Base-by-base conservation (phyloP, 1,140 invertebrate genomes). In the Maconellicoccus hirsutus region DNA sequence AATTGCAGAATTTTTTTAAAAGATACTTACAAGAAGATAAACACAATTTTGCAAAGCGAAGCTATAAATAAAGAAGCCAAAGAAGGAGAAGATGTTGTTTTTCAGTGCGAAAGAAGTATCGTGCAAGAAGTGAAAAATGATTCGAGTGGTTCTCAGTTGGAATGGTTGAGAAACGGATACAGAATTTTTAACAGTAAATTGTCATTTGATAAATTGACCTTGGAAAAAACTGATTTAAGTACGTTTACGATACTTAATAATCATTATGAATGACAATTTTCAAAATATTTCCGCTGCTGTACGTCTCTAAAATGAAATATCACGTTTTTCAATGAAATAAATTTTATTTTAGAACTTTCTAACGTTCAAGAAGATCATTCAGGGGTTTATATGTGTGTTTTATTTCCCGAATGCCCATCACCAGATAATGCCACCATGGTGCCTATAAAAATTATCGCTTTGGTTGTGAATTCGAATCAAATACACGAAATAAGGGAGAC, bases 161-260 rank as follows among this genome's bases (percentile, higher is more conserved):
- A 59, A 4, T 72, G 72, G 72, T 38, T 70, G 2, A 72, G 61
- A 33, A 39, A 72, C 23, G 72, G 72, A 12, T 66, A 25, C 16
- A 25, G 16, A 66, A 66, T 66, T 4, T 6, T 4, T 2, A 26
- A 66, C 16, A 4, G 21, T 2, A 52, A 52, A 25, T 66, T 22
- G 25, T 23, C 22, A 66, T 26, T 66, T 2, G 19, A 23, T 10
- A 66, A 10, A 16, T 3, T 23, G 8, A 19, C 22, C 4, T 19
- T 66, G 6, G 10, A 66, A 8, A 16, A 66, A 66, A 66, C 61
- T 19, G 25, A 66, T 25, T 16, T 66, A 4, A 23, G 61, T 66
- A 66, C 16, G 42, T 52, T 52, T 52, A 4, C 3, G 12, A 33
- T 33, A 33, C 29, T 6, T 6, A 52, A 52, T 16, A n/a, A n/a